Evolutionary conservation across 2,113 vertebrate species (phyloP), one percentile per base, ranked within the genome.

Genomic region (Amia ocellicauda): DNA sequence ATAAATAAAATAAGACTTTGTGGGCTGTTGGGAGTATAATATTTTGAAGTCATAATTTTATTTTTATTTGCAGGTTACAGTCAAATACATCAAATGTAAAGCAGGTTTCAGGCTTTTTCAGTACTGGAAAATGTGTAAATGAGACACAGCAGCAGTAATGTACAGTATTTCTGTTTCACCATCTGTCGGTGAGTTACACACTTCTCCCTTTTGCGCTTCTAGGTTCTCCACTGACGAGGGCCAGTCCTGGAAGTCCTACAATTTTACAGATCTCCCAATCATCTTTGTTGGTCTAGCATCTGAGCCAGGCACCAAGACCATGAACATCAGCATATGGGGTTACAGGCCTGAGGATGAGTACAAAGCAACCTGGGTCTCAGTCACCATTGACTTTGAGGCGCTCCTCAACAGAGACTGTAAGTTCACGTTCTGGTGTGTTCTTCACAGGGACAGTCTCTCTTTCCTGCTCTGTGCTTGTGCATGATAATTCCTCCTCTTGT

Each of bases 141-240:
- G n/a, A n/a, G n/a, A n/a, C 0, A n/a, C n/a, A n/a, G n/a, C n/a
- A n/a, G n/a, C n/a, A n/a, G 5, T 36, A 11, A 36, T 36, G 31
- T 36, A 7, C 31, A 5, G 10, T 36, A 5, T 5, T 36, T 5
- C 10, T 5, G 45, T 9, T 17, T 22, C 1, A 19, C 11, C 2
- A 31, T 17, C 8, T 7, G 3, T 60, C 14, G 27, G 31, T 36
- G 10, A 36, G 31, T 10, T 10, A 36, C 10, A 11, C 11, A 36
- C 11, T 7, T 54, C 16, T 57, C 17, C 67, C 5, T 22, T 59
- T 0, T 61, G n/a, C 41, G 11, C 2, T 26, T 22, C 9, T 77
- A 91, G 89, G 66, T 90, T 90, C 68, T 91, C 90, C 50, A 89
- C 90, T 8, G 90, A 91, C 4, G 90, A 91, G 45, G 90, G 90